A percentile compares a stretch with the other conserved stretches of the same genome.
phyloP scores from a whole-genome alignment of 2,888 invertebrate species.

The Eupithecia dodoneata region DNA sequence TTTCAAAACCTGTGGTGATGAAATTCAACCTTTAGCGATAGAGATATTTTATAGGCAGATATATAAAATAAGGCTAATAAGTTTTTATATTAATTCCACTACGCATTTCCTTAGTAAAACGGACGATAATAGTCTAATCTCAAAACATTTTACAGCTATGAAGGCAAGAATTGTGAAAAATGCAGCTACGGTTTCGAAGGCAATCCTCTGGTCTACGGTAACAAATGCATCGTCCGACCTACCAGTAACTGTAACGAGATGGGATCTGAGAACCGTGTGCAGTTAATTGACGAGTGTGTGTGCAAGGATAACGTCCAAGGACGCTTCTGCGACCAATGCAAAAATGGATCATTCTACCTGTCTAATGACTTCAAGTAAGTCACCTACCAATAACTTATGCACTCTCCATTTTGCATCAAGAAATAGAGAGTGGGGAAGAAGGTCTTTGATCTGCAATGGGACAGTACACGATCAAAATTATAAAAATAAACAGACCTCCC shows the following conservation, averaged over 20 bases:
- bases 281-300: slow-evolving; percentile 69
- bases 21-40: not conserved
- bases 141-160: slow-evolving; percentile 65
- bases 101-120: not conserved
- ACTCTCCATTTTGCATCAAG: not conserved
- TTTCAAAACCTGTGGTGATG: not conserved
- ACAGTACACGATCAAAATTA: not conserved
- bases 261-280: slow-evolving; percentile 85
- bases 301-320: slow-evolving; percentile 88
- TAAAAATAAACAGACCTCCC: not conserved
- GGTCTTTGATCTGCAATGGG: not conserved
- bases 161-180: slow-evolving; percentile 89
- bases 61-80: not conserved
- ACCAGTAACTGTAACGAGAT: slow-evolving; percentile 87
- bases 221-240: slow-evolving; percentile 85
- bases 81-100: not conserved
- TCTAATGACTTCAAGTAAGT: slow-evolving; percentile 83
- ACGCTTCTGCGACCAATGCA: slow-evolving; percentile 93
- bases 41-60: not conserved
- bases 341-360: slow-evolving; percentile 92
- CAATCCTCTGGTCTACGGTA: slow-evolving; percentile 90
- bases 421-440: not conserved
- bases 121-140: not conserved
- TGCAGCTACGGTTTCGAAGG: slow-evolving; percentile 93
- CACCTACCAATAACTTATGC: not conserved